Evolutionary conservation across 1,140 invertebrate genomes (phyloP), one percentile per base, ranked within the genome.

Genomic region (Drosophila kikkawai): DNA sequence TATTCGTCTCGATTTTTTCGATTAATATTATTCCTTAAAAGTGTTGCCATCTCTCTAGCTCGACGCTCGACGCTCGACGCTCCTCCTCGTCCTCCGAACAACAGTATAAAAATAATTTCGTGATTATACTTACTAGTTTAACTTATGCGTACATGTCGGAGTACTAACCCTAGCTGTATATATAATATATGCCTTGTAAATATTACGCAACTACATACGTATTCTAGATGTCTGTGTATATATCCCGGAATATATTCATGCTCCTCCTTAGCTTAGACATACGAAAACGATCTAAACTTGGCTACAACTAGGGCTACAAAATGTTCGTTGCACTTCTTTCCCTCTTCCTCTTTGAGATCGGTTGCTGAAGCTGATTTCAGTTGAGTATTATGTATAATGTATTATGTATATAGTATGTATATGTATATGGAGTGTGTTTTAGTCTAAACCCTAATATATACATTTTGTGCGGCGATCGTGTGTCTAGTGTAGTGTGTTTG

Each of bases 321-420:
- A 82, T 69, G 75, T 91, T 91, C 79, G 81, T 82, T 85, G 78
- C 84, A 85, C 79, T 84, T 82, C 59, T 67, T 80, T 79, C 53
- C 73, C 50, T 57, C 79, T 60, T 86, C 70, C 68, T 74, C 70
- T 55, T 83, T 87, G 90, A 91, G 90, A 91, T 91, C 90, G 76
- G 77, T 91, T 77, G 80, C 80, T 90, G 85, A 91, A 91, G 90
- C 90, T 91, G 90, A 91, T 91, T 91, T 87, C 77, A 82, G 70
- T 90, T 75, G 55, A 66, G 45, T 65, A 80, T 67, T 79, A 80
- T 78, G 66, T 51, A 51, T 75, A 17, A 58, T 79, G 75, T 61
- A 58, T 55, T 77, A 77, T 81, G 45, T 63, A 82, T 82, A 37
- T 63, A n/a, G 61, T 29, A 63, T 79, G 74, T 60, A 48, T 58